Evolutionary conservation across 2,113 vertebrate species (phyloP).

Genomic region (Halcyon malimbica): DNA sequence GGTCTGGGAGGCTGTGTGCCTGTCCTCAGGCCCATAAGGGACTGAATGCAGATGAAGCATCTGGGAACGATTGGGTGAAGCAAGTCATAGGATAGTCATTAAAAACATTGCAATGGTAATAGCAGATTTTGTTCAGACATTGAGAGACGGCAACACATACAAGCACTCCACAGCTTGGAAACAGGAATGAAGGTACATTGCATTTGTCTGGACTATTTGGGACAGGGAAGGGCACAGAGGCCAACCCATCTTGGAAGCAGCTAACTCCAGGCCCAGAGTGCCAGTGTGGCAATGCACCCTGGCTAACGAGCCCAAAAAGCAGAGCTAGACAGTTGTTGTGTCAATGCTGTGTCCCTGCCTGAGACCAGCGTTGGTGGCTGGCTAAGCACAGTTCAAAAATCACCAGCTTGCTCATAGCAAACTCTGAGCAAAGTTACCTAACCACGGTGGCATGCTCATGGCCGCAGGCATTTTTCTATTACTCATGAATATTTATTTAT

Average conservation of each 20-base stretch:
- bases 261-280: background rate
- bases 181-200: background rate
- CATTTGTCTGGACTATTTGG: background rate
- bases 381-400: background rate
- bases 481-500: background rate
- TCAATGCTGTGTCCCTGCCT: background rate
- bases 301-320: background rate
- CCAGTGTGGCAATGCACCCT: fast-evolving
- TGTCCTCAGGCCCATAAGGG: background rate
- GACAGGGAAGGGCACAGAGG: background rate
- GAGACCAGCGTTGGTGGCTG: background rate
- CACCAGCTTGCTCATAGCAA: background rate
- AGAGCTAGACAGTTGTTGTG: background rate
- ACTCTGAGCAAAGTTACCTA: background rate
- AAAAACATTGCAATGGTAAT: background rate
- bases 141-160: background rate
- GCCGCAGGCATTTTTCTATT: slow-evolving; percentile 1
- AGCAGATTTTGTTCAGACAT: background rate
- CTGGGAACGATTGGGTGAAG: background rate
- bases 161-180: background rate
- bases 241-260: background rate
- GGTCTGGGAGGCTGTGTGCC: background rate
- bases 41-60: background rate
- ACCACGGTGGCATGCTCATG: background rate
- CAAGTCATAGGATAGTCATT: background rate